These are phyloP conservation scores for Drosophila funebris DNA, from an alignment of 1,140 invertebrate genomes.

Conservation along the genomic window DNA sequence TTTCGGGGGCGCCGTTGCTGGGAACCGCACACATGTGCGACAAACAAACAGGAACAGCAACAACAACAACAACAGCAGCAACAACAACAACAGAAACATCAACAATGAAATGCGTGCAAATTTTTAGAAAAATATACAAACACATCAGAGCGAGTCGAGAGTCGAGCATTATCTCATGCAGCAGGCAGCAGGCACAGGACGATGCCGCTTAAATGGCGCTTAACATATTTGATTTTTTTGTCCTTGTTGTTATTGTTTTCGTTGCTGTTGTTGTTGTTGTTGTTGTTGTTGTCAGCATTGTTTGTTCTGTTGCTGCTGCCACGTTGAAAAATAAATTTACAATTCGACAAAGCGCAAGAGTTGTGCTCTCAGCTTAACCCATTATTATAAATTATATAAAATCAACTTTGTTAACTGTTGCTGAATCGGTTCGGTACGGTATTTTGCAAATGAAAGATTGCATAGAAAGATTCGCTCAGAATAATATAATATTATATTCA, in stretches of 20 bases:
- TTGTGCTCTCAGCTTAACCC: slow-evolving; percentile 36
- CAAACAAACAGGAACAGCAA: slow-evolving; percentile 68
- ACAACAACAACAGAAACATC: slow-evolving; percentile 28
- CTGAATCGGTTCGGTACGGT: no score
- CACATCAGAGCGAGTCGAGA: slow-evolving; percentile 36
- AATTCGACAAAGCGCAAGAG: slow-evolving; percentile 46
- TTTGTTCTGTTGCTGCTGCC: slow-evolving; percentile 45
- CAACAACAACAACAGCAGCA: slow-evolving; percentile 50
- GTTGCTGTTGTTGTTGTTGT: neutral
- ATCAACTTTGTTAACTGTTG: no score
- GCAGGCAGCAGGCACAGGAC: slow-evolving; percentile 60
- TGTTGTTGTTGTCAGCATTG: slow-evolving; percentile 49
- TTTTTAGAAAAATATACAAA: slow-evolving; percentile 82
- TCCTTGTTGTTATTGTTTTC: slow-evolving; percentile 2
- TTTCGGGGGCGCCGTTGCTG: slow-evolving; percentile 56
- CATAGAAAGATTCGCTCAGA: no score
- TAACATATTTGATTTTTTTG: slow-evolving; percentile 70
- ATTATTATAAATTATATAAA: neutral
- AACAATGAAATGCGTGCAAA: slow-evolving; percentile 78
- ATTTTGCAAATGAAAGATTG: no score
- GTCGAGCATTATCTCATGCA: slow-evolving; percentile 68
- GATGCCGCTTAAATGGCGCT: slow-evolving; percentile 69
- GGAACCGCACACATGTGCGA: slow-evolving; percentile 75
- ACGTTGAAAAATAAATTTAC: slow-evolving; percentile 58
- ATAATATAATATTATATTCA: no score